Evolutionary conservation across 2,797 vertebrate genomes (phyloP), one percentile per base, ranked within the genome.

Genomic region (Xenops minutus): DNA sequence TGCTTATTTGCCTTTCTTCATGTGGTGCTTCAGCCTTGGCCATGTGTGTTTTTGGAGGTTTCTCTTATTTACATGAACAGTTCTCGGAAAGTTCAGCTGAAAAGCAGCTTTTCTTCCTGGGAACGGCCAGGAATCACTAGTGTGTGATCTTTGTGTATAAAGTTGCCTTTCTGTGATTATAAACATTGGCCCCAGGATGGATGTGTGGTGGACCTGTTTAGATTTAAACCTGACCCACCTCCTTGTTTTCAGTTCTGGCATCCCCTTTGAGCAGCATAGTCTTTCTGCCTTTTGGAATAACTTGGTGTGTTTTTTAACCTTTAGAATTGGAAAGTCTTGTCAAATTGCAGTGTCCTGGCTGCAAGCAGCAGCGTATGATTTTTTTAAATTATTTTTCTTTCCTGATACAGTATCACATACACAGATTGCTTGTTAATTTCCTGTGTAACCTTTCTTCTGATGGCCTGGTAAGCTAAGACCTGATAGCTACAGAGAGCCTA

Each of bases 151-250:
- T 91, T 82, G 71, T 95, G 61, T 96, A 92, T 97, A 94, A 95
- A 97, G 92, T 95, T 95, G 73, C 75, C 94, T 96, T 96, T 92
- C 86, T 95, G 66, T 93, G 41, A 95, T 92, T 97, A 93, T 95
- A 96, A 97, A 95, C 89, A 83, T 89, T 84, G 84, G 81, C 91
- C 62, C 27, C 48, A 78, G 95, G 88, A 93, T 95, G 95, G 84
- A 95, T 97, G 96, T 96, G 95, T 3, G 41, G 82, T 88, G 83
- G 85, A 48, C 88, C 91, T 96, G 94, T 96, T 96, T 96, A 78
- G 93, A 92, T 97, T 95, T 92, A 51, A 89, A 82, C 80, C 73
- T 91, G 89, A 89, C 89, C 52, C 93, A 84, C 87, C 96, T 95
- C 73, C 79, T 73, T 16, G 2, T 41, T 94, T 93, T 80, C 1